Percentiles rank a stretch among this genome's conserved stretches.
Conservation (phyloP, 2,888 invertebrate genomes). For the Papilio protenor region DNA sequence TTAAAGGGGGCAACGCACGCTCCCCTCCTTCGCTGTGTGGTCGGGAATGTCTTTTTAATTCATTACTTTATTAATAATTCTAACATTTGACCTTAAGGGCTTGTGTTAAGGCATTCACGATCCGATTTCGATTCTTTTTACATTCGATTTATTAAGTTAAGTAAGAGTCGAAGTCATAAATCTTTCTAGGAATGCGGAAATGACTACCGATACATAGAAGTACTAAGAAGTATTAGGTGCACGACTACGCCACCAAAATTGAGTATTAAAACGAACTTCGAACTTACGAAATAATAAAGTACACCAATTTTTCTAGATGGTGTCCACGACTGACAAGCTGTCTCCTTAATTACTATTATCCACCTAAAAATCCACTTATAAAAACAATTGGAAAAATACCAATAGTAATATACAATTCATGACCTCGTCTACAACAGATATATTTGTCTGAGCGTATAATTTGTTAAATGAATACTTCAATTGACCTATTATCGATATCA, state of each 20-base stretch:
- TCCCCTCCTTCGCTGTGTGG: conserved; percentile 56
- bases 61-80: conserved; percentile 26
- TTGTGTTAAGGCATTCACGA: too few relatives aligned
- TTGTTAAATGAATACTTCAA: conserved; percentile 25
- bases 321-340: not conserved
- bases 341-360: not conserved
- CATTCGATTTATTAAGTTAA: not conserved
- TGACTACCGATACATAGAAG: not conserved
- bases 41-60: conserved; percentile 59
- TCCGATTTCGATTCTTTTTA: not conserved
- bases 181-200: not conserved
- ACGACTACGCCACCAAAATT: not conserved
- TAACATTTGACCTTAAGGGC: conserved; percentile 4
- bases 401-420: conserved; percentile 1
- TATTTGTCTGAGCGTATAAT: conserved; percentile 28
- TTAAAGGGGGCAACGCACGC: conserved; percentile 58
- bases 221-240: not conserved
- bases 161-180: not conserved
- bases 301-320: not conserved
- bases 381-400: not conserved
- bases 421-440: not conserved
- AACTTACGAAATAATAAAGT: not conserved
- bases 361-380: not conserved
- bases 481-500: conserved; percentile 13
- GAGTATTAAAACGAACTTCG: not conserved